A percentile compares a stretch with the other conserved stretches of the same genome.
These are phyloP conservation scores for Trogon surrucura DNA, from an alignment of 2,113 vertebrate species.

Conservation along the genomic window DNA sequence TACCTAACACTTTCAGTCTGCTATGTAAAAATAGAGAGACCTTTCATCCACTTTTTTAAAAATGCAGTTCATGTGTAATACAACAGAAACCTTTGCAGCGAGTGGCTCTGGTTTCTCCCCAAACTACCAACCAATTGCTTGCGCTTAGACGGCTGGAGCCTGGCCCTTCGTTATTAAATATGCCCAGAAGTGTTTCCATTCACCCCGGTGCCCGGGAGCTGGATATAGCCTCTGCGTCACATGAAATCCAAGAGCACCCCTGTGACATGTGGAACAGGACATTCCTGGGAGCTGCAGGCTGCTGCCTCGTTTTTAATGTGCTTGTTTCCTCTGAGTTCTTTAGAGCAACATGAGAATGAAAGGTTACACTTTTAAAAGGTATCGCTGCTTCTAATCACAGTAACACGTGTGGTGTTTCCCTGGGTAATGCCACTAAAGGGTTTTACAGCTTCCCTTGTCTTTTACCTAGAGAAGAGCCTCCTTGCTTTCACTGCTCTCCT, in stretches of 20 bases:
- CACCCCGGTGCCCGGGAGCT: not conserved
- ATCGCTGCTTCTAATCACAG: not conserved
- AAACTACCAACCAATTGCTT: not conserved
- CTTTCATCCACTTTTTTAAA: not conserved
- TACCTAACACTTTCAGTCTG: slow-evolving; percentile 14
- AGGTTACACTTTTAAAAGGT: not conserved
- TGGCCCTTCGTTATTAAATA: not conserved
- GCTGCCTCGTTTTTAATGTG: not conserved
- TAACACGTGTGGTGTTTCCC: not conserved
- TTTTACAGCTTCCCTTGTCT: not conserved
- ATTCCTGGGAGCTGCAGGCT: not conserved
- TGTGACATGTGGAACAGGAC: not conserved
- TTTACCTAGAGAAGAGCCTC: not conserved
- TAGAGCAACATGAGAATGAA: not conserved
- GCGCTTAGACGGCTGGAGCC: not conserved
- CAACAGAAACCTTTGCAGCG: not conserved
- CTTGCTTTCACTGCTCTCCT: not conserved
- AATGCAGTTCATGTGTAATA: not conserved
- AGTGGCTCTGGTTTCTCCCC: not conserved
- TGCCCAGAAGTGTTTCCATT: not conserved
- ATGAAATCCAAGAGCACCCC: slow-evolving; percentile 18
- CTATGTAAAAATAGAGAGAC: slow-evolving; percentile 44
- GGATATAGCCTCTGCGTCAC: not conserved
- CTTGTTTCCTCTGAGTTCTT: not conserved
- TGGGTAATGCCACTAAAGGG: not conserved